Evolutionary conservation across 2,888 invertebrate genomes (phyloP), one percentile per base, ranked within the genome.

Genomic region (Tineola bisselliella): DNA sequence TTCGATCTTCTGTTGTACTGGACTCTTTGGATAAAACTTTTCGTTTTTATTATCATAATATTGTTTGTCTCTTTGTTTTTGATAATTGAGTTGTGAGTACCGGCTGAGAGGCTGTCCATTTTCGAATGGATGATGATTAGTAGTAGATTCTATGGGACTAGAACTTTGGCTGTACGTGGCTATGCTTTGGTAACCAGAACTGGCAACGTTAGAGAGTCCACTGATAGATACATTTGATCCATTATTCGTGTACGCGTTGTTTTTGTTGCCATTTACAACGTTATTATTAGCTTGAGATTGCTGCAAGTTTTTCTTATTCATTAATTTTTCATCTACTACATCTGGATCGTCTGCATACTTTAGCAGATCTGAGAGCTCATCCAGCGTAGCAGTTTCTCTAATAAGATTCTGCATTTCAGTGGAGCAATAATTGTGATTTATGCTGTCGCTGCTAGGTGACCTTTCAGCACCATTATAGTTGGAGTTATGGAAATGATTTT

Each of bases 131-230:
- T 84, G 84, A 62, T 76, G 81, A 61, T 83, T 86, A 3, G 77
- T 77, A 56, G 88, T 87, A 62, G 90, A 88, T 73, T 95, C 95
- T 18, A 94, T 91, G 44, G 95, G 95, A 75, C 94, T 94, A 68
- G 93, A 94, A 66, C 94, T 94, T 77, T 94, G 94, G 75, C 94
- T 94, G 79, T 94, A 94, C 1, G 94, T 93, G 43, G 94, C 94
- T 71, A 95, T 94, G 70, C 95, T 95, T 81, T 95, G 95, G 79
- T 95, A 95, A 6, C 95, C 95, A 0, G 95, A 95, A 68, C 93
- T 93, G 38, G 94, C 94, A 8, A 92, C 91, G 64, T 92, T 92
- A 18, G 92, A 92, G 59, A 92, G 74, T 66, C 94, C 95, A 63
- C 93, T 93, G 65, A 94, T 93, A 0, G 93, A 93, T 59, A 93